phyloP scores from a whole-genome alignment of 1,140 invertebrate genomes.

The Hyles vespertilio region DNA sequence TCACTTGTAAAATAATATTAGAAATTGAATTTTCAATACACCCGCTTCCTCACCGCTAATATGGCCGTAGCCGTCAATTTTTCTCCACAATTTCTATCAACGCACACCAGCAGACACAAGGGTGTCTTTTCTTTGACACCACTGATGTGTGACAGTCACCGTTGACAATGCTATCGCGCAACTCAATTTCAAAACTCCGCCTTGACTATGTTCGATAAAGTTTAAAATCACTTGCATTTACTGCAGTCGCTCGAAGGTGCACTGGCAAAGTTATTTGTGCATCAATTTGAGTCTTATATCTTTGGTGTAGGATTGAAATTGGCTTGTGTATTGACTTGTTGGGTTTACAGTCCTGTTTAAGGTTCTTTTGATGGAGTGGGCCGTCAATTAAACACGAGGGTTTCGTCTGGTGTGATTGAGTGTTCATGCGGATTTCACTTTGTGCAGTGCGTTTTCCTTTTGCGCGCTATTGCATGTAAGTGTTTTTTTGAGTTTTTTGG shows the following conservation, averaged over 20 bases:
- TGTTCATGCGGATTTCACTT: slow-evolving; percentile 60
- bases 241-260: neutral
- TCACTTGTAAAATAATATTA: neutral
- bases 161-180: slow-evolving; percentile 39
- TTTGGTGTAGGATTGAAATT: slow-evolving; percentile 17
- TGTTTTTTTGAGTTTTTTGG: too few relatives aligned
- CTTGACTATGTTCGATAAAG: neutral
- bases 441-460: neutral
- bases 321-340: slow-evolving; percentile 6
- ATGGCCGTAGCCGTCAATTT: slow-evolving; percentile 15
- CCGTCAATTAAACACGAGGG: slow-evolving; percentile 68
- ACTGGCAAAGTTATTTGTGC: slow-evolving; percentile 5
- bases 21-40: neutral
- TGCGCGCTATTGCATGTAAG: too few relatives aligned
- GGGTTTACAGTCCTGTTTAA: slow-evolving; percentile 36
- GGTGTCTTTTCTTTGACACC: slow-evolving; percentile 46
- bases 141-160: slow-evolving; percentile 47
- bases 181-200: neutral
- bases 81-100: slow-evolving; percentile 22
- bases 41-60: slow-evolving; percentile 8
- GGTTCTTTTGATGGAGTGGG: slow-evolving; percentile 68
- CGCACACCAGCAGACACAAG: slow-evolving; percentile 28
- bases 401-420: slow-evolving; percentile 60
- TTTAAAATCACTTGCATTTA: slow-evolving; percentile 15
- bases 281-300: slow-evolving; percentile 9